Conservation (phyloP, 1,140 invertebrate species). For the Elysia chlorotica region DNA sequence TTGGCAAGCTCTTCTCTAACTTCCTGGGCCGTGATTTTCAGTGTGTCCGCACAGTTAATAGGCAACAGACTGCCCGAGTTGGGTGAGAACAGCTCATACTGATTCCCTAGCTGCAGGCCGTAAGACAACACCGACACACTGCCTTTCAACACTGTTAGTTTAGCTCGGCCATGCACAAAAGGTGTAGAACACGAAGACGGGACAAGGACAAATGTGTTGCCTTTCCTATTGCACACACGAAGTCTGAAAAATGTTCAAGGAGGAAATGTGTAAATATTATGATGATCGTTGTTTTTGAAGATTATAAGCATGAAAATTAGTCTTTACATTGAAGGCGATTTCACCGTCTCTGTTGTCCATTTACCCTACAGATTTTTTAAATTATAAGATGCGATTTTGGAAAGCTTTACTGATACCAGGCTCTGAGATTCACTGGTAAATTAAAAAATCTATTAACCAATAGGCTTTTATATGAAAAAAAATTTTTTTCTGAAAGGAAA, state of each 20-base stretch:
- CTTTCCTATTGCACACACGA: not conserved
- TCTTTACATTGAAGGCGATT: too few relatives aligned
- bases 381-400: too few relatives aligned
- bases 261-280: too few relatives aligned
- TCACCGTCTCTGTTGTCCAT: too few relatives aligned
- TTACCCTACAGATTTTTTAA: too few relatives aligned
- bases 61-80: constrained; percentile 1
- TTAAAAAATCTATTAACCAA: too few relatives aligned
- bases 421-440: too few relatives aligned
- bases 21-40: not conserved
- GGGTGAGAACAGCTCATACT: constrained; percentile 14
- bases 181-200: not conserved
- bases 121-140: not conserved
- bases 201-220: not conserved
- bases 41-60: not conserved
- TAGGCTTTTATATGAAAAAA: too few relatives aligned
- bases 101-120: not conserved
- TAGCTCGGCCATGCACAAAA: constrained; percentile 12
- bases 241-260: constrained; percentile 16
- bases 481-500: too few relatives aligned
- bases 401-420: too few relatives aligned
- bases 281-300: too few relatives aligned
- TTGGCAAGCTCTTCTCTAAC: constrained; percentile 10
- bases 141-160: constrained; percentile 8
- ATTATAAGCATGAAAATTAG: too few relatives aligned